phyloP scores from a whole-genome alignment of 2,113 vertebrate species.

The Indicator indicator region DNA sequence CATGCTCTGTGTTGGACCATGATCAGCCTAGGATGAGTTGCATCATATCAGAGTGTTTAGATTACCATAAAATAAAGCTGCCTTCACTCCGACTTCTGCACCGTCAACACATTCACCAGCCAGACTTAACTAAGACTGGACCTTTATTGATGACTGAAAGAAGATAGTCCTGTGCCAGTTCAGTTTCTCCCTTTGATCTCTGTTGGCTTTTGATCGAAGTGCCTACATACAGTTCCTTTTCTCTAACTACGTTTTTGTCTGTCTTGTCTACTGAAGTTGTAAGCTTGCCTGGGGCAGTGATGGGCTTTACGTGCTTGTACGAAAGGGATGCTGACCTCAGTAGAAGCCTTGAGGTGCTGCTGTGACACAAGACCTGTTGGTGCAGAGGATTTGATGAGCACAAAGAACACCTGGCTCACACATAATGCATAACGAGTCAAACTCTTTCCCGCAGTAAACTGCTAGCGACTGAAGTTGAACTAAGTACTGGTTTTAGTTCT shows the following conservation, averaged over 20 bases:
- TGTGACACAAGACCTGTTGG: not conserved
- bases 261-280: not conserved
- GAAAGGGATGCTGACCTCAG: not conserved
- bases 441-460: not conserved
- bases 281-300: not conserved
- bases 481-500: not conserved
- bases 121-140: not conserved
- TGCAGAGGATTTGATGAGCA: not conserved
- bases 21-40: not conserved
- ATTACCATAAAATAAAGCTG: not conserved
- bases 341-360: not conserved
- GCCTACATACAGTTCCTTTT: not conserved
- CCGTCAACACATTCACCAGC: not conserved
- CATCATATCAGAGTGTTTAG: not conserved
- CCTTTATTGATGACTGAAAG: not conserved
- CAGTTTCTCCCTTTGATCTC: rapidly evolving
- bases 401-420: slow-evolving; percentile 31
- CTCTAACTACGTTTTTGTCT: not conserved
- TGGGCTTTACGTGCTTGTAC: rapidly evolving
- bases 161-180: not conserved
- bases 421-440: not conserved
- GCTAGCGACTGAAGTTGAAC: not conserved
- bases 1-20: not conserved
- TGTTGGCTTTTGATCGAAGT: not conserved
- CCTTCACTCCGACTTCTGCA: not conserved